Evolutionary conservation across 2,797 vertebrate species (phyloP).

Genomic region (Poeciliopsis paucimaculata): DNA sequence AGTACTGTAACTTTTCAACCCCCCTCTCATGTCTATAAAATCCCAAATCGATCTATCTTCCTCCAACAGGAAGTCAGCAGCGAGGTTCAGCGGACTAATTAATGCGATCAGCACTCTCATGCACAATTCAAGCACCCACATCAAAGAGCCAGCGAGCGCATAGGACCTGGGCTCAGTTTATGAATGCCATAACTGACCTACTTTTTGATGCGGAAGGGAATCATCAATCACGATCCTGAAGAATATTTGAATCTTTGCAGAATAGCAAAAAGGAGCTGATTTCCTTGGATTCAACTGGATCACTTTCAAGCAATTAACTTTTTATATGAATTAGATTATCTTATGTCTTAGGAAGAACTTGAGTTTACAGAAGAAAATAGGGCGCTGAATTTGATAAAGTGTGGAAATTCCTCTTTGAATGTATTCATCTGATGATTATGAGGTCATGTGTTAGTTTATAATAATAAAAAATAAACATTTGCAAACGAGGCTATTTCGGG

Average conservation of each 20-base stretch:
- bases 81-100: conserved; percentile 25
- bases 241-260: conserved; percentile 17
- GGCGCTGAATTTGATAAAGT: conserved; percentile 2
- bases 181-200: conserved; percentile 25
- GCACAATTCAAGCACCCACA: conserved; percentile 22
- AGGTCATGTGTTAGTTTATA: conserved; percentile 11
- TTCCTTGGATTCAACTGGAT: conserved; percentile 23
- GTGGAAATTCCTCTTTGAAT: not conserved
- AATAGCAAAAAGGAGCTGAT: not conserved
- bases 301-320: conserved; percentile 5
- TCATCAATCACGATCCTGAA: conserved; percentile 34
- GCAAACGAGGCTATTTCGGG: conserved; percentile 6
- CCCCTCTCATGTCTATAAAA: conserved; percentile 21
- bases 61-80: conserved; percentile 53
- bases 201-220: conserved; percentile 44
- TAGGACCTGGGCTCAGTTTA: conserved; percentile 15
- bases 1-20: conserved; percentile 47
- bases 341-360: not conserved
- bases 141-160: conserved; percentile 36
- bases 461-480: conserved; percentile 11
- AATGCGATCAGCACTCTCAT: conserved; percentile 25
- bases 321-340: conserved; percentile 2
- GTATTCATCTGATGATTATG: conserved; percentile 5
- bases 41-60: conserved; percentile 42
- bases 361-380: conserved; percentile 7